Evolutionary conservation across 2,888 invertebrate genomes (phyloP), one percentile per base, ranked within the genome.

Genomic region (Harpagoxenus sublaevis): DNA sequence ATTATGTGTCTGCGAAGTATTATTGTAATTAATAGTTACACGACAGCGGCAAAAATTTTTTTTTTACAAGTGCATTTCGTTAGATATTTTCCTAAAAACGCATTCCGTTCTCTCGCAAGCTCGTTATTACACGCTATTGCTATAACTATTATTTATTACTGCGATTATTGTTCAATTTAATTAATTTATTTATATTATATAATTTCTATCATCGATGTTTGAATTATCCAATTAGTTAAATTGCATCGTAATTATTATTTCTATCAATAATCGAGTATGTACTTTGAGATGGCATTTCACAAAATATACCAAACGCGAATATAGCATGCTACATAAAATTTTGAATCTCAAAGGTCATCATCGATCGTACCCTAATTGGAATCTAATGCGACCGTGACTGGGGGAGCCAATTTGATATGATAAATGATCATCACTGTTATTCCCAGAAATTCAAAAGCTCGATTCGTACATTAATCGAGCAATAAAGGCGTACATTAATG

Each of bases 341-440:
- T 12, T 39, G 60, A 62, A 79, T 71, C 48, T 62, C 70, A 60
- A 62, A 81, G 70, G 15, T 71, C 70, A 23, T 68, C 23, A 48
- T 79, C 60, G 71, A 71, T 71, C 60, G n/a, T 12, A 3, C 28
- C 28, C 60, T 81, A 71, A 81, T 71, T 70, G 51, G 48, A 71
- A 70, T 71, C 48, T 81, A 81, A 81, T 71, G 60, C 9, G 35
- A 48, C 28, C 12, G 28, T 28, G 48, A 71, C 78, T 57, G 31
- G n/a, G 48, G 45, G 60, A n/a, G 18, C 39, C 28, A 35, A 73
- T 71, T 60, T 51, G 60, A 48, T 60, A 12, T 81, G 60, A 81
- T 62, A 81, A 71, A 81, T 39, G 71, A 51, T 62, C 48, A 12
- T 62, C 48, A 12, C 31, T 31, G 45, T 15, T 45, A 35, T 79